Conservation (phyloP, 2,888 invertebrate genomes). For the Deilephila porcellus region DNA sequence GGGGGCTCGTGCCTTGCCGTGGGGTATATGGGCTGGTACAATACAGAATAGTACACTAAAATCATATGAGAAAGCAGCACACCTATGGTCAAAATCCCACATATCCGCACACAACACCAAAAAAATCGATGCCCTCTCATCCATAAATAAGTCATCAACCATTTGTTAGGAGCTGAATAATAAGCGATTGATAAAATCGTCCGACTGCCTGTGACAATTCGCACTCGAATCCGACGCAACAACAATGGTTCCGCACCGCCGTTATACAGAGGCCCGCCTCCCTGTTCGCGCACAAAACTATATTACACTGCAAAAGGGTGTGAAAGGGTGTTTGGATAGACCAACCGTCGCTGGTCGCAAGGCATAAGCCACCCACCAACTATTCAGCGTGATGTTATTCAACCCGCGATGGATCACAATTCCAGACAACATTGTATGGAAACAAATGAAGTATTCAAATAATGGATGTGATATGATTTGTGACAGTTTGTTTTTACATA, state of each 20-base stretch:
- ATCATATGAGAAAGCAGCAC: background rate
- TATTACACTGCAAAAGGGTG: slow-evolving; percentile 46
- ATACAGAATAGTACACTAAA: no score
- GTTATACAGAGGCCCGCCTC: slow-evolving; percentile 52
- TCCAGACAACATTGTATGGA: slow-evolving; percentile 77
- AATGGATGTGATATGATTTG: slow-evolving; percentile 50
- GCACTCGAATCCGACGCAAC: slow-evolving; percentile 75
- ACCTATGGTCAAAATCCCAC: background rate
- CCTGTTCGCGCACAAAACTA: slow-evolving; percentile 50
- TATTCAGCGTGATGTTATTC: slow-evolving; percentile 78
- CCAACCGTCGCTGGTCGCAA: slow-evolving; percentile 57
- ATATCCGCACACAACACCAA: slow-evolving; percentile 26
- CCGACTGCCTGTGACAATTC: slow-evolving; percentile 79
- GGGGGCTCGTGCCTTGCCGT: no score
- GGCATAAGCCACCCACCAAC: slow-evolving; percentile 71
- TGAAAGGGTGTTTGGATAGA: slow-evolving; percentile 56
- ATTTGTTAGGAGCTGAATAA: slow-evolving; percentile 74
- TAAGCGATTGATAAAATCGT: slow-evolving; percentile 79
- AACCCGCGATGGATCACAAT: slow-evolving; percentile 79
- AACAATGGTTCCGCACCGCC: slow-evolving; percentile 70
- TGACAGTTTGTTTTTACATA: slow-evolving; percentile 24
- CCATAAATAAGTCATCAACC: slow-evolving; percentile 67
- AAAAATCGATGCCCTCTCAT: slow-evolving; percentile 44
- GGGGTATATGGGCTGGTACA: no score
- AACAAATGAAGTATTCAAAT: slow-evolving; percentile 71